Base-by-base conservation (phyloP, 92 coral and sea anemone species). In the Epizoanthus illoricatus region DNA sequence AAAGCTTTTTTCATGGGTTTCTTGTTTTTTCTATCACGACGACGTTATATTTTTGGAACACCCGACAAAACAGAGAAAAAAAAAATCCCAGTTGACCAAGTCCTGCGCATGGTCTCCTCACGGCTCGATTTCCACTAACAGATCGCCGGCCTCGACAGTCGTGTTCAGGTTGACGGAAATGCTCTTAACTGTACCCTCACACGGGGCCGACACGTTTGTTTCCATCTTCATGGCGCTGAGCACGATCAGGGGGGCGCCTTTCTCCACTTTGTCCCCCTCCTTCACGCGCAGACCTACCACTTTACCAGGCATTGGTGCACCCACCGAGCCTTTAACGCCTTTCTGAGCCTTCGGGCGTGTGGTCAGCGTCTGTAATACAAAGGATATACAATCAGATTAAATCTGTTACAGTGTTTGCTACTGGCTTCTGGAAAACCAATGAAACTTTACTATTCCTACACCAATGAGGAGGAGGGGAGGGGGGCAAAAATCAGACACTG, bases 151-250 rank as follows among this genome's bases (percentile, higher is more conserved):
- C 57, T 96, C 94, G 0, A 96, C 78, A 69, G 52, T 83, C 81
- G 80, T 89, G 86, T 94, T 94, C 5, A 88, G 83, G 18, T 74
- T 64, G 65, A 96, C 95, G 11, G 89, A 72, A 20, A 96, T 86
- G 18, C 88, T 93, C 74, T 84, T 90, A n/a, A 96, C 94, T 18
- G 87, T 89, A 28, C 99, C 99, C 58, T 90, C 93, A 56, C 91
- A 84, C 8, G 99, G 99, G 0, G 99, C 89, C 18, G 91, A 89
- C 69, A 96, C 99, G 69, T 93, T 96, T 16, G 99, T 96, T 74
- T 96, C 99, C 99, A 96, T 96, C 79, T 96, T 96, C 99, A 96
- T 96, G 72, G 99, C 99, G 85, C 99, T 96, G 18, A 96, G 93
- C 28, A 96, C 99, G 52, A 96, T 91, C 61, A 96, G 76, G 2